Percentiles rank a stretch among this genome's conserved stretches.
phyloP scores from a whole-genome alignment of 2,888 invertebrate species.

The Buathra laborator region DNA sequence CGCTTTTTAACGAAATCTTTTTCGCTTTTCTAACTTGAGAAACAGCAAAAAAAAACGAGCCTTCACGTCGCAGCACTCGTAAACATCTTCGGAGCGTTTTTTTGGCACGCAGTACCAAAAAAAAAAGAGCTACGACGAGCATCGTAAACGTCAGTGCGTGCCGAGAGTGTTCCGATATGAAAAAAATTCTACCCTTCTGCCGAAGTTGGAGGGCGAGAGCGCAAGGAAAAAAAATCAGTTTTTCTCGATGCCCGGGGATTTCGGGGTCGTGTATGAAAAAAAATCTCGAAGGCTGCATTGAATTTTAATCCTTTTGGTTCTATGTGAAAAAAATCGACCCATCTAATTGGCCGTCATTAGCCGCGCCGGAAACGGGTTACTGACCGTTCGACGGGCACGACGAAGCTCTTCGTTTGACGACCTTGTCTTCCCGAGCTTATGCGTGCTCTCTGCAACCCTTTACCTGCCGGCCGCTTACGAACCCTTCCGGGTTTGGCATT shows the following conservation, averaged over 20 bases:
- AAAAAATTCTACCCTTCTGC: constrained; percentile 56
- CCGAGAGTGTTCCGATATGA: constrained; percentile 25
- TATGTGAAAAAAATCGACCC: constrained; percentile 69
- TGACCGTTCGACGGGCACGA: constrained; percentile 46
- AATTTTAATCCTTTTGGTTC: constrained; percentile 47
- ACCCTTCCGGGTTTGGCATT: constrained; percentile 33
- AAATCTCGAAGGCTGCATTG: constrained; percentile 40
- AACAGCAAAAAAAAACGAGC: constrained; percentile 9
- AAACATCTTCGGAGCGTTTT: constrained; percentile 53
- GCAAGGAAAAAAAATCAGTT: constrained; percentile 48
- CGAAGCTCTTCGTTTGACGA: background rate
- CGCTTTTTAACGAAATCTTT: constrained; percentile 57
- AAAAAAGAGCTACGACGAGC: constrained; percentile 22
- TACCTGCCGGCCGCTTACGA: constrained; percentile 35
- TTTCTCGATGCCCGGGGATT: constrained; percentile 19
- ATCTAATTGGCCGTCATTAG: constrained; percentile 71
- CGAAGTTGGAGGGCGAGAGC: constrained; percentile 24
- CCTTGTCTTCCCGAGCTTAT: constrained; percentile 34
- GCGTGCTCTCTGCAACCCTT: constrained; percentile 59
- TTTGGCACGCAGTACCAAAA: constrained; percentile 30
- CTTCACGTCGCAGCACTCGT: constrained; percentile 34
- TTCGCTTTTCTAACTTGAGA: constrained; percentile 5
- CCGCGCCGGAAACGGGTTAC: constrained; percentile 64
- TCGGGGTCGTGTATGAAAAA: constrained; percentile 48
- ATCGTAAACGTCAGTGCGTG: constrained; percentile 40